Evolutionary conservation across 2,113 vertebrate species (phyloP), one percentile per base, ranked within the genome.

Genomic region (Zosterops japonicus): DNA sequence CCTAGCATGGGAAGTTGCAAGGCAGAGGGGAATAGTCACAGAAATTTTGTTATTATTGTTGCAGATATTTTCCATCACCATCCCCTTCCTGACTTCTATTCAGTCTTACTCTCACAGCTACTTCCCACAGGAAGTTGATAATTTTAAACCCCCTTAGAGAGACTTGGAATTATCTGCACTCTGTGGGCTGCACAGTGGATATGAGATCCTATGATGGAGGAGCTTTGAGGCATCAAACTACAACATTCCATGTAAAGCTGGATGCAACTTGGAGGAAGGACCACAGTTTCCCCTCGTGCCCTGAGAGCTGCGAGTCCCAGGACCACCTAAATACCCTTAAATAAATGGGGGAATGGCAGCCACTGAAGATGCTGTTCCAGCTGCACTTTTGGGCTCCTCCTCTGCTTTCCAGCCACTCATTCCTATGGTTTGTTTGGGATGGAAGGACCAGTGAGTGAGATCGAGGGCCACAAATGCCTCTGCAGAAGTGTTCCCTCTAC

Each of bases 171-270:
- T 36, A 41, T 6, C 42, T 5, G 0, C 17, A 8, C 21, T 8
- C 23, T 27, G 0, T 4, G 8, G 21, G 11, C 18, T 5, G 0
- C 11, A 1, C 0, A 8, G 27, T 9, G 11, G 17, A 1, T 5
- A 1, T 0, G 2, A 44, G 21, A 9, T 31, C 9, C 28, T 19
- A 0, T 10, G 16, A 8, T 0, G 11, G 18, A 0, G 1, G 27
- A 39, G 36, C 8, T 33, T 50, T 36, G 52, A 36, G 28, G 12
- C 4, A 2, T 20, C 63, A 53, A 46, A 46, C 28, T 18, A 15
- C 0, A 0, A 10, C 28, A 46, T 29, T 46, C 41, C 8, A 8
- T 29, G 41, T n/a, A 28, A 46, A 70, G 47, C 41, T 24, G 23
- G 41, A 9, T 27, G 18, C 55, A 61, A 5, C 49, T 55, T 9